These are phyloP conservation scores for Branchipolynoe longqiensis DNA, from an alignment of 2,888 invertebrate species.

Conservation along the genomic window DNA sequence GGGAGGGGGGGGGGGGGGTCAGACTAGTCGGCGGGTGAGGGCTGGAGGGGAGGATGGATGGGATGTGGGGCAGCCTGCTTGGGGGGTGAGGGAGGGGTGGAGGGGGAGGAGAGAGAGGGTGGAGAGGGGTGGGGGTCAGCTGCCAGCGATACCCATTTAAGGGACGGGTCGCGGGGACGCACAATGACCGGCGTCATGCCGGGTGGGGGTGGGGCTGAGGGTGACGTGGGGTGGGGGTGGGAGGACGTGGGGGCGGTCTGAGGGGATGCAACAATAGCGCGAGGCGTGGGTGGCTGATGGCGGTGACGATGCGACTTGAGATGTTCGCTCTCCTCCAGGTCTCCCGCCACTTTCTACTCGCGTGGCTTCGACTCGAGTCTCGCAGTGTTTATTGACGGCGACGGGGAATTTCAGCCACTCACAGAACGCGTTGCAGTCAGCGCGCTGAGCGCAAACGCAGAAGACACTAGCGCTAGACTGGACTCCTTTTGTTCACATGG, in stretches of 20 bases:
- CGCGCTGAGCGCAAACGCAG: too few relatives aligned
- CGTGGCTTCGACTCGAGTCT: too few relatives aligned
- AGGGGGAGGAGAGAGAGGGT: background rate
- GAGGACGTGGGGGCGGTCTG: background rate
- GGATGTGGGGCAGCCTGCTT: background rate
- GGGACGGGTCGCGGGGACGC: background rate
- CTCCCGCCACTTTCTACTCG: too few relatives aligned
- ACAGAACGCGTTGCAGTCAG: too few relatives aligned
- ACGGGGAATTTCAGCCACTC: too few relatives aligned
- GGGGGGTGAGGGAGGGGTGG: constrained; percentile 4
- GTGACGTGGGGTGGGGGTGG: background rate
- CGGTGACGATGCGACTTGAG: too few relatives aligned
- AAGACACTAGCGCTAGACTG: too few relatives aligned
- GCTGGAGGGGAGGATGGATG: background rate
- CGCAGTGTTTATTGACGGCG: too few relatives aligned
- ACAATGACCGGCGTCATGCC: constrained; percentile 5
- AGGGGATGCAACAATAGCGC: constrained; percentile 39
- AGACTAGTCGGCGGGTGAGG: background rate
- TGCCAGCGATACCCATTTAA: constrained; percentile 31
- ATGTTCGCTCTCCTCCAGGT: too few relatives aligned
- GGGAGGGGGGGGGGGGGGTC: constrained; percentile 7
- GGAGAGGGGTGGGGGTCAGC: constrained; percentile 12
- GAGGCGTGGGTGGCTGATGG: background rate
- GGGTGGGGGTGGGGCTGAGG: background rate
- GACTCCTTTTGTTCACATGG: too few relatives aligned